Evolutionary conservation across 2,888 invertebrate genomes (phyloP), one percentile per base, ranked within the genome.

Genomic region (Phlogophora meticulosa): DNA sequence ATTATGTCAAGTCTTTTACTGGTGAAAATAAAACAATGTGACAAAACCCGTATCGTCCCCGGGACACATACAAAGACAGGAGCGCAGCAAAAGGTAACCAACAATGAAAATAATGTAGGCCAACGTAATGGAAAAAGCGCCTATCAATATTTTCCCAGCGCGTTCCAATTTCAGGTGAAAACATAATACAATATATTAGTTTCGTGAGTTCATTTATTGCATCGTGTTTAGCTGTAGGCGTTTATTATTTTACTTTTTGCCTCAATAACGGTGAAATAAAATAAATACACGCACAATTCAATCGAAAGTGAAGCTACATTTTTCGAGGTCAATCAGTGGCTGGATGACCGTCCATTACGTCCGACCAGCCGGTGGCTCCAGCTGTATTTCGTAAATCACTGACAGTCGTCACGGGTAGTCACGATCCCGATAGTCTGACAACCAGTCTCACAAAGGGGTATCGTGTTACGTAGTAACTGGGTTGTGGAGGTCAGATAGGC

Each of bases 61-160:
- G 15, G 17, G 22, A 43, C 13, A 34, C 32, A 34, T n/a, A 42
- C n/a, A 36, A 20, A 20, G 13, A 7, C 59, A 32, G 24, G 34
- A 43, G 13, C 42, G 17, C 34, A 58, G 22, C 42, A 17, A 34
- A 17, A 34, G n/a, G n/a, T 28, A 32, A 58, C 13, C 59, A 34
- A 38, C 20, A 59, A 55, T 55, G 13, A 55, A 34, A 42, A 22
- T 62, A 10, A 45, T 28, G 7, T n/a, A 20, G 20, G 36, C 15
- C 43, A 22, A n/a, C 43, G n/a, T 45, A n/a, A 28, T 28, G 45
- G 10, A 42, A 61, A 32, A 24, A n/a, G 3, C 24, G 72, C 69
- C 64, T 63, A 28, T 36, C 64, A 46, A 72, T 63, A 42, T 63
- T 28, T 34, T 53, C 28, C 28, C 22, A 72, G 46, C 72, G 48